Percentiles rank a stretch among this genome's conserved stretches.
Conservation (phyloP, 2,888 invertebrate genomes). For the Fragum fragum region DNA sequence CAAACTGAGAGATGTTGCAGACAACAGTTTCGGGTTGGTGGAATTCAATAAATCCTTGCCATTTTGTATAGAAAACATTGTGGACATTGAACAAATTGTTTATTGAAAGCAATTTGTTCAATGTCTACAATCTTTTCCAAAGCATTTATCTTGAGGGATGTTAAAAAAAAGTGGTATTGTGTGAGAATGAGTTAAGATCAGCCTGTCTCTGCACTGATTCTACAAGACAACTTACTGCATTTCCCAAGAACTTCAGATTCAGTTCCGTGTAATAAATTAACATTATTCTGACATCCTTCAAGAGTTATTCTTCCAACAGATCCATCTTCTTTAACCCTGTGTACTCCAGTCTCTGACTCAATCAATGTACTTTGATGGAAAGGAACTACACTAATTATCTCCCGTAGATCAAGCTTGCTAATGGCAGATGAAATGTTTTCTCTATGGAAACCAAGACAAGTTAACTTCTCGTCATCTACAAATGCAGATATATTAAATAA, state of each 20-base stretch:
- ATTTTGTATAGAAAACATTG: too few species aligned
- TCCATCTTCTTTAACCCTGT: conserved; percentile 6
- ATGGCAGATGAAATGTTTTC: background rate
- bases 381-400: background rate
- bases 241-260: background rate
- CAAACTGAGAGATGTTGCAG: too few species aligned
- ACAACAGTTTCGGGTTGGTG: too few species aligned
- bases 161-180: too few species aligned
- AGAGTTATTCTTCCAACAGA: background rate
- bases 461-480: conserved; percentile 14
- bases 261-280: background rate
- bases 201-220: too few species aligned
- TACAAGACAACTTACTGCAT: background rate
- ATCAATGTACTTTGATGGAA: conserved; percentile 14
- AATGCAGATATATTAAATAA: background rate
- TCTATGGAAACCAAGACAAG: conserved; percentile 17
- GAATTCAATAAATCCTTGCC: too few species aligned
- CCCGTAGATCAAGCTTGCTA: background rate
- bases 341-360: background rate
- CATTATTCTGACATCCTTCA: background rate
- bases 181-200: too few species aligned
- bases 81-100: too few species aligned
- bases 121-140: too few species aligned
- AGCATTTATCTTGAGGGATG: too few species aligned
- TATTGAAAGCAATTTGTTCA: too few species aligned